Evolutionary conservation across 2,888 invertebrate genomes (phyloP), one percentile per base, ranked within the genome.

Genomic region (Tromatobia lineatoria): DNA sequence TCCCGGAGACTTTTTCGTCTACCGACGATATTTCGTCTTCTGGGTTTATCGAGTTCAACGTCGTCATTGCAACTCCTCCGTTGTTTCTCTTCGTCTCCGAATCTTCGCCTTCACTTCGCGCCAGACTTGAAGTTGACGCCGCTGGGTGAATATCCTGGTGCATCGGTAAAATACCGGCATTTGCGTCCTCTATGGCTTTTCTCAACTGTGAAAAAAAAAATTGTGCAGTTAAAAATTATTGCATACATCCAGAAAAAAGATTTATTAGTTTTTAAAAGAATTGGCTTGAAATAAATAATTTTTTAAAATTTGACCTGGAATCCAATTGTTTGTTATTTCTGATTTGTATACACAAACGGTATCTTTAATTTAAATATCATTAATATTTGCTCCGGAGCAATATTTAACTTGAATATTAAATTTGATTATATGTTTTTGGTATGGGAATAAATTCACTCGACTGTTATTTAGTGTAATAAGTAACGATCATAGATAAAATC

Each of bases 181-280:
- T 98, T 23, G 98, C 97, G 91, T 98, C 97, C 92, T 98, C 98
- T 81, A 98, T 98, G 10, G 98, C 98, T 94, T 97, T 97, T 82
- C 98, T 96, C 52, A 98, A 95, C 97, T 97, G 93, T 15, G 20
- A 38, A 18, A 18, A 38, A n/a, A 29, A 25, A 11, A 59, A 57
- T 57, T 57, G 8, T 38, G 38, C 34, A 38, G 38, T 38, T 2
- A 38, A 38, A 38, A 38, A 10, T 0, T 0, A 38, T 38, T 38
- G 8, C 1, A 38, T 38, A 38, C 0, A 38, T 8, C 7, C 7
- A 8, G 34, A 34, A 7, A 8, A 8, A 34, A 7, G 34, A 34
- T 38, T 1, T 1, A 38, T 38, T 8, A 38, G n/a, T n/a, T n/a
- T 38, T 6, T 1, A 38, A 38, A 7, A 8, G 15, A 7, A 67